A percentile compares a stretch with the other conserved stretches of the same genome.
Conservation (phyloP, 2,797 vertebrate species). For the Lophotriccus pileatus region DNA sequence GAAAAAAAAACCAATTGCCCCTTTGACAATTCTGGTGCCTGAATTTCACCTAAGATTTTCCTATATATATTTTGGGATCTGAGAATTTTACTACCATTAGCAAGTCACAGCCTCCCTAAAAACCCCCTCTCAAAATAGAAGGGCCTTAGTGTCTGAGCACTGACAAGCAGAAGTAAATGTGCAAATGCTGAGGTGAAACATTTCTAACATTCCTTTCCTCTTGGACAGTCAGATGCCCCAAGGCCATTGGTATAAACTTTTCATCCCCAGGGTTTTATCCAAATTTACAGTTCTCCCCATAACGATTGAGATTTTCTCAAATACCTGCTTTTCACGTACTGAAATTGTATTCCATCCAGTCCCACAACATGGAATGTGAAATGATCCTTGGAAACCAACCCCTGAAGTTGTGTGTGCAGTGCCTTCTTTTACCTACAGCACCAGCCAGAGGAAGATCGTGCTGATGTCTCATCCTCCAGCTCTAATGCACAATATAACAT, state of each 20-base stretch:
- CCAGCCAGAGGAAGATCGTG: not conserved
- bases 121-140: not conserved
- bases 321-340: not conserved
- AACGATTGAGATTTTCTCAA: fast-evolving
- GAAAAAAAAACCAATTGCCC: not conserved
- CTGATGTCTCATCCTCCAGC: not conserved
- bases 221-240: not conserved
- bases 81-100: not conserved
- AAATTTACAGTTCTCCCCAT: not conserved
- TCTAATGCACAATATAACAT: not conserved
- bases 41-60: not conserved
- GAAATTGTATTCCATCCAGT: not conserved
- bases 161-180: not conserved
- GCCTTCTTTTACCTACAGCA: not conserved
- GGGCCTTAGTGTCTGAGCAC: not conserved
- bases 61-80: not conserved
- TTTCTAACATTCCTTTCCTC: not conserved
- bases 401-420: not conserved
- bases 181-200: not conserved
- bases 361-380: not conserved
- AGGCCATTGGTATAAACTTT: not conserved
- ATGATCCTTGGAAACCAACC: not conserved
- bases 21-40: not conserved
- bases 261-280: not conserved
- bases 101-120: not conserved